Evolutionary conservation across 2,888 invertebrate genomes (phyloP).

Genomic region (Teleogryllus oceanicus): DNA sequence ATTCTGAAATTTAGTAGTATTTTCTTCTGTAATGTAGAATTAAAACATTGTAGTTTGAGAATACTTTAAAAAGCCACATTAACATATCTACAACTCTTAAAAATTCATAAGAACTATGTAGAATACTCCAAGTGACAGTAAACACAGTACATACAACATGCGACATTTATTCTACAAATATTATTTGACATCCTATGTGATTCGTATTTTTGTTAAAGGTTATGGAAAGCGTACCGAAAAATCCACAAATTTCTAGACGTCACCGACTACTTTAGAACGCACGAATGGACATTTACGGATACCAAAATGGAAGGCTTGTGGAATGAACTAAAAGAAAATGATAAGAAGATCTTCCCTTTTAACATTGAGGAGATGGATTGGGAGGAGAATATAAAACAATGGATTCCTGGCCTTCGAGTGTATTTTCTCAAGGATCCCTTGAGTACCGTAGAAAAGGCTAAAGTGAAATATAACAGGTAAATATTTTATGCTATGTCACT

Average conservation of each 20-base stretch:
- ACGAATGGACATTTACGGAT: slow-evolving; percentile 26
- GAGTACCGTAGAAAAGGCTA: slow-evolving; percentile 23
- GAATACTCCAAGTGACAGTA: too few relatives aligned
- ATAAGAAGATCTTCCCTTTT: slow-evolving; percentile 27
- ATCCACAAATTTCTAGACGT: slow-evolving; percentile 30
- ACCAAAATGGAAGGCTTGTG: slow-evolving; percentile 25
- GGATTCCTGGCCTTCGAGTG: slow-evolving; percentile 21
- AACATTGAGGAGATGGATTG: slow-evolving; percentile 25
- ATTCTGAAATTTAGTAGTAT: too few relatives aligned
- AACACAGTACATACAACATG: too few relatives aligned
- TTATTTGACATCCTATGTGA: background rate
- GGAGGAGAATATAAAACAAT: background rate
- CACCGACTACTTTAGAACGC: slow-evolving; percentile 25
- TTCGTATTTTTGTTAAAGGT: background rate
- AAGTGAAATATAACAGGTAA: slow-evolving; percentile 18
- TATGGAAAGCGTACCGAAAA: slow-evolving; percentile 27
- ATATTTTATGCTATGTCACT: background rate
- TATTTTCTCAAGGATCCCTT: slow-evolving; percentile 25
- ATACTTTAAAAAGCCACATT: too few relatives aligned
- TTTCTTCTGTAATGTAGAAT: too few relatives aligned
- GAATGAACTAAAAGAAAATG: slow-evolving; percentile 19
- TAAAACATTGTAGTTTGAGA: too few relatives aligned
- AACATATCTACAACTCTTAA: too few relatives aligned
- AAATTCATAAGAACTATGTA: too few relatives aligned
- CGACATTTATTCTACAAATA: too few relatives aligned